Evolutionary conservation across 2,797 vertebrate species (phyloP), one percentile per base, ranked within the genome.

Genomic region (Sebastes iracundus): DNA sequence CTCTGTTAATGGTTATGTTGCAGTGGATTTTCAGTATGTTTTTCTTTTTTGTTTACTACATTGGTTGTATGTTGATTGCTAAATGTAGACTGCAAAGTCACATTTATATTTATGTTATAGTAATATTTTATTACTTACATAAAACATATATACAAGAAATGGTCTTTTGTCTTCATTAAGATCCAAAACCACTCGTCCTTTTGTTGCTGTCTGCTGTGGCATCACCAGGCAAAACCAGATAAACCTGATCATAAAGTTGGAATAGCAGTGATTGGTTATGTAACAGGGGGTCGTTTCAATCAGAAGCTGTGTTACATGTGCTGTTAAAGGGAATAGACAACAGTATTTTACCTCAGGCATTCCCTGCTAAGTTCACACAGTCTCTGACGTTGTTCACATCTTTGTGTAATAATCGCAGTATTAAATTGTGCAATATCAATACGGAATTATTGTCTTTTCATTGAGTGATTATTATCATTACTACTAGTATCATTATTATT

Each of bases 91-190:
- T 97, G 97, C 95, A 95, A 97, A 97, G 97, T 98, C 97, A 95
- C 97, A 97, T 98, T 98, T 97, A 97, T 99, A 99, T 99, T 99
- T 99, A 98, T 99, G 98, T 99, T 99, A 97, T 98, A 99, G 98
- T 98, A 97, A 99, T 99, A 99, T 99, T 98, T 99, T 99, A 99
- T 98, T 99, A 99, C 97, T 98, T 97, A 97, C 98, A 99, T 99
- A 99, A 99, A 99, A 97, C 97, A 97, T 97, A 98, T 98, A 97
- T 97, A 97, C 97, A 97, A 97, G 97, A 97, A 97, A 94, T 95
- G 88, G 97, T 97, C 96, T 94, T 92, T 94, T 98, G 97, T 98
- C 95, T 96, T 98, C 96, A 97, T 98, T 95, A 76, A 94, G 89
- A 79, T 87, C 81, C 76, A 75, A 75, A 83, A 79, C 66, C 83